phyloP scores from a whole-genome alignment of 2,888 invertebrate species.

The Parnassius apollo region DNA sequence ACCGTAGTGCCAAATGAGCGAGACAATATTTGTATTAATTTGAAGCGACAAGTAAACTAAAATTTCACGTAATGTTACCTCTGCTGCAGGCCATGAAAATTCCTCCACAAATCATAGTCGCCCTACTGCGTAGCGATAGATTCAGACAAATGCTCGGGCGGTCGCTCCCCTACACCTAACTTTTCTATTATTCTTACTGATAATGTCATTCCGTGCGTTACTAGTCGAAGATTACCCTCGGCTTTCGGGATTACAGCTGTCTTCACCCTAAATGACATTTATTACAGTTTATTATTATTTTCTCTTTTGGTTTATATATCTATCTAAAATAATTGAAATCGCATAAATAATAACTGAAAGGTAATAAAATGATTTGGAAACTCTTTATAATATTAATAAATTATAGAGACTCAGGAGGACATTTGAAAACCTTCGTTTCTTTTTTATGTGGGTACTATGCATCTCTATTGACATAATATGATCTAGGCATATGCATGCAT shows the following conservation, averaged over 20 bases:
- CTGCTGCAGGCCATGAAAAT: no score
- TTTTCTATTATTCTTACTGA: slow-evolving; percentile 60
- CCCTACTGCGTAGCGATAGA: slow-evolving; percentile 50
- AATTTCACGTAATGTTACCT: no score
- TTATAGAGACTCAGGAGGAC: not conserved
- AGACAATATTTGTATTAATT: no score
- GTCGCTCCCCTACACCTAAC: slow-evolving; percentile 43
- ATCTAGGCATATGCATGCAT: no score
- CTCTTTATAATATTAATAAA: no score
- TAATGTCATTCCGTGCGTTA: slow-evolving; percentile 62
- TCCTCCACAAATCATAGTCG: slow-evolving; percentile 35
- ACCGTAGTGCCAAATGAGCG: no score
- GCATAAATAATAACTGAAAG: no score
- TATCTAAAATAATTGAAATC: not conserved
- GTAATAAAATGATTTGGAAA: no score
- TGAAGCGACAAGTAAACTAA: no score
- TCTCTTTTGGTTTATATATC: slow-evolving; percentile 1
- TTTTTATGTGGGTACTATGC: no score
- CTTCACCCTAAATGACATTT: slow-evolving; percentile 33
- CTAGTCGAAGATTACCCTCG: slow-evolving; percentile 54
- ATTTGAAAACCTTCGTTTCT: no score
- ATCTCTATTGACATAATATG: no score
- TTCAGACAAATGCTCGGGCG: slow-evolving; percentile 54
- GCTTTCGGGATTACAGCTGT: slow-evolving; percentile 49
- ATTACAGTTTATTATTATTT: slow-evolving; percentile 21